A percentile compares a stretch with the other conserved stretches of the same genome.
phyloP scores from a whole-genome alignment of 2,113 vertebrate species.

The Phodopus roborovskii region DNA sequence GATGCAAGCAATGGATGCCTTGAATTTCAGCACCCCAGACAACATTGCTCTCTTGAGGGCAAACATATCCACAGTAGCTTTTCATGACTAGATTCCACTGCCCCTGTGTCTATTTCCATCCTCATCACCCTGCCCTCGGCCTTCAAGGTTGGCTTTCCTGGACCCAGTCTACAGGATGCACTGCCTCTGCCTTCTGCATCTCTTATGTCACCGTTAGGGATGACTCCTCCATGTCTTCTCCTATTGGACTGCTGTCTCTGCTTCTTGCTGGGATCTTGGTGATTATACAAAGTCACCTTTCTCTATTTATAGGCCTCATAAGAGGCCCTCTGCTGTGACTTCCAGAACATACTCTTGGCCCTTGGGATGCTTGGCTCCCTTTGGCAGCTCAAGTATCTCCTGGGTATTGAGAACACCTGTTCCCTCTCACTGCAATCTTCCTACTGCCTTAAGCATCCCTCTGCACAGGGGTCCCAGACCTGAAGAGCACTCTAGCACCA shows the following conservation, averaged over 20 bases:
- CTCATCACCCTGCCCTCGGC: neutral
- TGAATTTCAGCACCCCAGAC: neutral
- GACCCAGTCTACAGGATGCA: neutral
- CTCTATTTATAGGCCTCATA: slow-evolving; percentile 10
- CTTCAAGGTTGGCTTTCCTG: neutral
- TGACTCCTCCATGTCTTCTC: neutral
- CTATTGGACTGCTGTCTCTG: neutral
- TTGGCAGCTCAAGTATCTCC: neutral
- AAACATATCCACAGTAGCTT: too few relatives aligned
- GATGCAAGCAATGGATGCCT: neutral
- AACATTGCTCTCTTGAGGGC: neutral
- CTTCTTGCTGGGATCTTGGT: neutral
- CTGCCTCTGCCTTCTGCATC: neutral
- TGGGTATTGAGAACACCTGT: neutral
- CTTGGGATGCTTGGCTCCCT: neutral
- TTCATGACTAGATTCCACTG: neutral
- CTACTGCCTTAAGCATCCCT: neutral
- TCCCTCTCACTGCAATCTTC: neutral
- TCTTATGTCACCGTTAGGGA: neutral
- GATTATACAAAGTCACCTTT: neutral
- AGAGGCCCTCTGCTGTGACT: neutral
- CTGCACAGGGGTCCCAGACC: neutral
- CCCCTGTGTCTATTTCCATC: neutral
- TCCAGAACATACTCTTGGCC: neutral
- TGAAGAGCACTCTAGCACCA: neutral